A percentile compares a stretch with the other conserved stretches of the same genome.
Evolutionary conservation across 1,140 invertebrate genomes (phyloP).

Genomic region (Drosophila mojavensis): DNA sequence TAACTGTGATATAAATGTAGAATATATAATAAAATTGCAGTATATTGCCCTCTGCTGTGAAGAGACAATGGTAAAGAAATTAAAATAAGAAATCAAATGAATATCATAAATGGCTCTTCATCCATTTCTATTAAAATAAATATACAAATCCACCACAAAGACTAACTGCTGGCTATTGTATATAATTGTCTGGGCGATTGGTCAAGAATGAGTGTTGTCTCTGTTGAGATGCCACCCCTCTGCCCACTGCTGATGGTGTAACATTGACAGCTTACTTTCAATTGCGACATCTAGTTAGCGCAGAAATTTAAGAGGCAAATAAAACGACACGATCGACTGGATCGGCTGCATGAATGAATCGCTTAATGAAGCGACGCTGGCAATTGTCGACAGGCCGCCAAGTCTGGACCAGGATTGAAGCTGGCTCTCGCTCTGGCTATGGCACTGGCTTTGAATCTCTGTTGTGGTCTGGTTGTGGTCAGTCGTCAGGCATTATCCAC

Average conservation of each 20-base stretch:
- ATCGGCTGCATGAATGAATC: conserved; percentile 52
- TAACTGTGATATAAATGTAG: not conserved
- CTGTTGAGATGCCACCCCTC: conserved; percentile 1
- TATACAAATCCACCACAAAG: not conserved
- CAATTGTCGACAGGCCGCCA: conserved; percentile 10
- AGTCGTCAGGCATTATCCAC: conserved; percentile 61
- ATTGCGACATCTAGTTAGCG: conserved; percentile 80
- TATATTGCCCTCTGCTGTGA: not conserved
- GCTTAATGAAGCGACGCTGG: conserved; percentile 70
- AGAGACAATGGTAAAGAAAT: too few relatives aligned
- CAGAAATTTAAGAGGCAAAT: conserved; percentile 77
- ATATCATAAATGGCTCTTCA: too few relatives aligned
- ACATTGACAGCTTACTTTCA: conserved; percentile 80
- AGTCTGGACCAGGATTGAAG: conserved; percentile 24
- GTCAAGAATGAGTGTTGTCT: conserved; percentile 3
- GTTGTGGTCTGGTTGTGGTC: conserved; percentile 54
- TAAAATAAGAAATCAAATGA: not conserved
- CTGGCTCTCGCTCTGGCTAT: conserved; percentile 5
- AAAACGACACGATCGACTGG: conserved; percentile 75
- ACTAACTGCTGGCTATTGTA: not conserved
- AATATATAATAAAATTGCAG: conserved; percentile 4
- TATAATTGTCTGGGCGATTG: not conserved
- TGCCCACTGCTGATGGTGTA: conserved; percentile 12
- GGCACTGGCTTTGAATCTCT: conserved; percentile 12
- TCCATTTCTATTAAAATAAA: too few relatives aligned